Evolutionary conservation across 2,113 vertebrate species (phyloP).

Genomic region (Oncorhynchus mykiss): DNA sequence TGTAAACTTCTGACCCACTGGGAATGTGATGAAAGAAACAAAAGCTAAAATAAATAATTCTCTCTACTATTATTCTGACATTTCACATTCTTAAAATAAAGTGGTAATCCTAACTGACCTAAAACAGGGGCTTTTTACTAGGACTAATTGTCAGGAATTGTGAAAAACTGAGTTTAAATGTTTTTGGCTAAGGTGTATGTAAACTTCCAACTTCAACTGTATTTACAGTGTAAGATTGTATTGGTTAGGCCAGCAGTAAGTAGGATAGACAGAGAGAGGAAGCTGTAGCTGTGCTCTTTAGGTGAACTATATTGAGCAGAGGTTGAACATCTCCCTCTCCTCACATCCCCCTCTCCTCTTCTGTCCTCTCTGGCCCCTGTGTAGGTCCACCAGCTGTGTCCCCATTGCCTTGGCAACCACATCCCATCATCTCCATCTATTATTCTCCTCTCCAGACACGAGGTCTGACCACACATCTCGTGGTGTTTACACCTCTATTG

Average conservation of each 20-base stretch:
- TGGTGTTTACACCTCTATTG: neutral
- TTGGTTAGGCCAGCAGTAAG: neutral
- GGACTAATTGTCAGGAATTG: no score
- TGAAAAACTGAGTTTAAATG: no score
- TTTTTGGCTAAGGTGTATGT: no score
- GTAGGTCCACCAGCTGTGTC: constrained; percentile 56
- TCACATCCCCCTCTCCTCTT: neutral
- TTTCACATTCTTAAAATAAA: no score
- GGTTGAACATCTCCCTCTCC: constrained; percentile 28
- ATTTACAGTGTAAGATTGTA: no score
- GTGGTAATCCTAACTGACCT: no score
- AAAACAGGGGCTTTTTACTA: no score
- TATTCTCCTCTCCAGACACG: constrained; percentile 26
- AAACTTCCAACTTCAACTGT: no score
- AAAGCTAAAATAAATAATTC: no score
- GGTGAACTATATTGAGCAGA: constrained; percentile 10
- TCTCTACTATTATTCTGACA: no score
- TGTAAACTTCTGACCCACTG: no score
- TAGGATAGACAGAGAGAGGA: neutral
- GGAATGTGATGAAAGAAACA: no score
- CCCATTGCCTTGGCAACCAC: constrained; percentile 61
- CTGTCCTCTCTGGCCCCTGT: constrained; percentile 48
- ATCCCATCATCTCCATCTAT: constrained; percentile 44
- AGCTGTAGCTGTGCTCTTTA: constrained; percentile 1
- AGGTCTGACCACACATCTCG: neutral